phyloP scores from a whole-genome alignment of 2,797 vertebrate genomes.

The Phrynocephalus guinanensis region DNA sequence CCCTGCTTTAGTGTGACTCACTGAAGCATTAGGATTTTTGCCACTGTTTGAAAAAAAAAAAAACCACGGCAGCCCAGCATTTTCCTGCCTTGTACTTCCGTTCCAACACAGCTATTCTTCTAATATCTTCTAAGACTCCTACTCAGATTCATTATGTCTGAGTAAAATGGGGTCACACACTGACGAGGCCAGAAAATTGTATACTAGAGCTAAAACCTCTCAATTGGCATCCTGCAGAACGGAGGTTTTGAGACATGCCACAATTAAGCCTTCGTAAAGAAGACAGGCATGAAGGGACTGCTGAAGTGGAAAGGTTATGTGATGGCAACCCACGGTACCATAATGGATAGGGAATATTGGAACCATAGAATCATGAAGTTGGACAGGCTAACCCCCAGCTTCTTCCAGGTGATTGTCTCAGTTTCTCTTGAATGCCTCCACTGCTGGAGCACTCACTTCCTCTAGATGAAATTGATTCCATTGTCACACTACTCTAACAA shows the following conservation, averaged over 20 bases:
- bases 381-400: too few relatives aligned
- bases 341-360: neutral
- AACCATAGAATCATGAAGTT: too few relatives aligned
- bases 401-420: too few relatives aligned
- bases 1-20: too few relatives aligned
- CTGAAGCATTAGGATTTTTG: too few relatives aligned
- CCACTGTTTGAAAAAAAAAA: too few relatives aligned
- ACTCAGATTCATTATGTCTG: neutral
- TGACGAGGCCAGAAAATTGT: neutral
- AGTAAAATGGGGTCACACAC: neutral
- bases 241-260: neutral
- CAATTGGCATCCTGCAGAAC: neutral
- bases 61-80: neutral
- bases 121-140: neutral
- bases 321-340: neutral
- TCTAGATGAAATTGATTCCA: too few relatives aligned
- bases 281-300: neutral
- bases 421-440: too few relatives aligned
- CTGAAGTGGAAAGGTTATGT: neutral
- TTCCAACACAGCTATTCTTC: neutral
- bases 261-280: neutral
- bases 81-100: neutral
- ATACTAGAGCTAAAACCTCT: too few relatives aligned
- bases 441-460: too few relatives aligned
- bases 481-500: too few relatives aligned